Evolutionary conservation across 2,888 invertebrate genomes (phyloP), one percentile per base, ranked within the genome.

Genomic region (Dascillus cervinus): DNA sequence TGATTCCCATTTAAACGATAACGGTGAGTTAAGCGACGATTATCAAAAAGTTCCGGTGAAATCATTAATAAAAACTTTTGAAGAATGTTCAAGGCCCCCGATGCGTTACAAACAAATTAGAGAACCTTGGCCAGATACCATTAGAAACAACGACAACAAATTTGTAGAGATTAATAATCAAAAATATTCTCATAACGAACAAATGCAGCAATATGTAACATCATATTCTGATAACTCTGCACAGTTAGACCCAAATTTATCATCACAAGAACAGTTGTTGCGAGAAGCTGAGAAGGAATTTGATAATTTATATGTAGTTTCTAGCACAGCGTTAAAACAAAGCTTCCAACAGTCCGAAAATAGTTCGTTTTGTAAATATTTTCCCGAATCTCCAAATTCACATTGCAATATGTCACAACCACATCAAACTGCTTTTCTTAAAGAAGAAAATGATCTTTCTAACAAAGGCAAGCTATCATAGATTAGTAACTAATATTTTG

Each of bases 31-130:
- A 4, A 17, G 29, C 15, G 27, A 27, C 6, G 30, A 34, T 4
- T 65, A 66, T 35, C 49, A 54, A 12, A 64, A 66, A 49, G 49
- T 69, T 27, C 67, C 67, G 13, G 67, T 70, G 1, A 66, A 58
- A 40, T 55, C 55, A 26, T 52, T 79, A 15, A 78, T 79, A 26
- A 67, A 70, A 38, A 72, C 69, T 43, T 79, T 77, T 46, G 78
- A 79, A 48, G 70, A 75, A 47, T 73, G 72, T n/a, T 66, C 69
- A n/a, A 61, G 70, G 54, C 73, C 75, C 1, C 52, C 65, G 3
- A 60, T 74, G 52, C 69, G 69, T 32, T 69, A 70, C 45, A 73
- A 73, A 43, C 69, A 71, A 43, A 63, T 69, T 22, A 56, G 62
- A 24, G 62, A 64, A 15, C 56, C 58, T 4, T 37, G 56, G 6